Evolutionary conservation across 2,797 vertebrate species (phyloP), one percentile per base, ranked within the genome.

Genomic region (Naso thynnoides): DNA sequence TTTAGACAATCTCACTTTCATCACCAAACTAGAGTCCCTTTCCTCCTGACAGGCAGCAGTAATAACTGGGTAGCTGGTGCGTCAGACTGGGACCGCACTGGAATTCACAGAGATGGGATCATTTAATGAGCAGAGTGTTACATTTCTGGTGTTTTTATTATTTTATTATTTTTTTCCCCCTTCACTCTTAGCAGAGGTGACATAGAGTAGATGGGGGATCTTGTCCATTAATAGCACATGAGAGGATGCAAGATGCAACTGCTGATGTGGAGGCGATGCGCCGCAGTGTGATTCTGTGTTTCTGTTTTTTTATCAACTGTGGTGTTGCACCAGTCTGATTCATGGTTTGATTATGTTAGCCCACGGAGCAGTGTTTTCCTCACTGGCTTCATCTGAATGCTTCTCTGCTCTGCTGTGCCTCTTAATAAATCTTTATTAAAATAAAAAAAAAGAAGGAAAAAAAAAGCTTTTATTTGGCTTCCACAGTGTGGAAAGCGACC

Each of bases 171-270:
- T n/a, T n/a, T n/a, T 80, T 62, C 6, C 57, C 36, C 45, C 27
- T 54, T 39, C 10, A 1, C 57, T 69, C 66, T 75, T 52, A 14
- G 50, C 66, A 57, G 76, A 83, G 85, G 83, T 91, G 90, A 89
- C 86, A 90, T 76, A 86, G 86, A 88, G 75, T 84, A 57, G 63
- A 82, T 69, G 38, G 33, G 58, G 49, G 52, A 70, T 83, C 80
- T 74, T 84, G 81, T 87, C 81, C 82, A 88, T 93, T 88, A 91
- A 92, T 91, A 90, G 85, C 85, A 82, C 86, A 86, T 79, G 85
- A 89, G 83, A 66, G 73, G 74, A 79, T 79, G 72, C 79, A 84
- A 88, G 86, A 84, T 57, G 84, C 52, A 86, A 84, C 85, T 76
- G 83, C 82, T 84, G 68, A 90, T 90, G 80, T 23, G 18, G 76